Percentiles rank a stretch among this genome's conserved stretches.
Evolutionary conservation across 2,113 vertebrate genomes (phyloP).

Genomic region (Ceyx melanurus): DNA sequence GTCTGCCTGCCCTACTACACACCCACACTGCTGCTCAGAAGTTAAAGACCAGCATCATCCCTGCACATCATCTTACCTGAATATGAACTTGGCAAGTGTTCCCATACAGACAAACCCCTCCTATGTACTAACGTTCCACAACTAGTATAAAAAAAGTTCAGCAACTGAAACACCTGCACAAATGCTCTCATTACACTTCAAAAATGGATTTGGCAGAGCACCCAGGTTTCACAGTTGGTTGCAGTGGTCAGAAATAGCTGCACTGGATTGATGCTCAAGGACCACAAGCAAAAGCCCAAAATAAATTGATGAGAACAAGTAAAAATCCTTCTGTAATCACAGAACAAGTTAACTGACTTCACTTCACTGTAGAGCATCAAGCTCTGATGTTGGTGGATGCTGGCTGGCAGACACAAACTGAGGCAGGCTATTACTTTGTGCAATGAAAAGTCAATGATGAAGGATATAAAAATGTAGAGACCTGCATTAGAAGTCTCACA

Average conservation of each 20-base stretch:
- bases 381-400: neutral
- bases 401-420: neutral
- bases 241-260: neutral
- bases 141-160: neutral
- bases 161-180: neutral
- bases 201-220: neutral
- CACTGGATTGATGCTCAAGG: neutral
- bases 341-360: neutral
- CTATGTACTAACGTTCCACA: neutral
- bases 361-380: neutral
- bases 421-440: neutral
- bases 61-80: neutral
- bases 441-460: neutral
- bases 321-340: constrained; percentile 19
- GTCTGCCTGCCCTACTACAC: neutral
- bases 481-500: neutral
- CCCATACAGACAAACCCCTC: neutral
- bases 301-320: constrained; percentile 5
- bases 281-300: neutral
- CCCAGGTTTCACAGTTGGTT: neutral
- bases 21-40: neutral
- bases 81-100: neutral
- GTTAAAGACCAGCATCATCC: neutral
- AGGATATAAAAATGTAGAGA: constrained; percentile 34
- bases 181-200: neutral